Base-by-base conservation (phyloP, 2,113 vertebrate genomes). In the Opisthocomus hoazin region DNA sequence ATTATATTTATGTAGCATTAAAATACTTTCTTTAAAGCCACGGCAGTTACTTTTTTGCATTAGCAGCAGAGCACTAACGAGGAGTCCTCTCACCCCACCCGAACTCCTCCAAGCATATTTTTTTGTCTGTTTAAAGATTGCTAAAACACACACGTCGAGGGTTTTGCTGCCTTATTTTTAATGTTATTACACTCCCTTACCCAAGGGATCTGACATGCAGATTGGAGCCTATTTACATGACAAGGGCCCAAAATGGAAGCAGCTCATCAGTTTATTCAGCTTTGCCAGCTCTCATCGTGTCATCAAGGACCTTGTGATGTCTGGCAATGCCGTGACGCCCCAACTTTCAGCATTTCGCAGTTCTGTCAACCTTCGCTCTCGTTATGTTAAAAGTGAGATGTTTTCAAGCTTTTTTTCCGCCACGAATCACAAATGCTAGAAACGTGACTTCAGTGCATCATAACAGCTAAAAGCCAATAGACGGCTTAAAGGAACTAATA, bases 1-100 rank as follows among this genome's bases (percentile, higher is more conserved):
- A 96, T 97, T 96, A 96, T 89, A 94, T 95, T 96, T 95, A 95
- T 84, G 95, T 69, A 87, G 86, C 84, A 89, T 89, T 94, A 94
- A 96, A 96, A 81, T 73, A 69, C 81, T 93, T 93, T 56, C 91
- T 71, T 48, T 45, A 53, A 75, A 94, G 92, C 69, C 60, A 19
- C 5, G 0, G 82, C 88, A 37, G 94, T 85, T 90, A 75, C 77
- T 77, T 95, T 27, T 48, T 7, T 20, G 60, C 89, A 78, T 78
- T 39, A 10, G 41, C 68, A 92, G 53, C n/a, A 14, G 54, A 93
- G 87, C 9, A 1, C 69, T 63, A 95, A 95, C 4, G 6, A 95
- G 94, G 75, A 85, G 69, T 83, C 53, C 46, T 39, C 73, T 93
- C 89, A 37, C n/a, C 57, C 36, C 3, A 53, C 32, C 53, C 84